Conservation (phyloP, 2,113 vertebrate species). For the Callospermophilus lateralis region DNA sequence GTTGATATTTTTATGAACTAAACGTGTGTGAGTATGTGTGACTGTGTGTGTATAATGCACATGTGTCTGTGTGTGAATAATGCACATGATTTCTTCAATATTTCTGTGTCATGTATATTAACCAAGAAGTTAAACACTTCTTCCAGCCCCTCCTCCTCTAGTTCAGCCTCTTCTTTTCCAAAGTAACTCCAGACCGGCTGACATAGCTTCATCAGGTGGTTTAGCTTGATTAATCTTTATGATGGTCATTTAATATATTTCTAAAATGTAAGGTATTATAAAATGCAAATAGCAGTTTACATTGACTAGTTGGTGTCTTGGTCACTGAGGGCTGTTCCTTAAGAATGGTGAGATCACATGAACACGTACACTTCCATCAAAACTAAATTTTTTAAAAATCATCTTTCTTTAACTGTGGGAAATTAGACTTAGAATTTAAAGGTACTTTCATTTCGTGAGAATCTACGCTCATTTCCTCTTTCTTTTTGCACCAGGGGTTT, state of each 20-base stretch:
- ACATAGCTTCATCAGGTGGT: background rate
- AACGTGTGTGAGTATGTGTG: background rate
- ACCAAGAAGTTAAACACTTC: background rate
- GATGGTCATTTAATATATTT: background rate
- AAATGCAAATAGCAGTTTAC: background rate
- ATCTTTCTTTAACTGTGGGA: background rate
- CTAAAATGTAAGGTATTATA: background rate
- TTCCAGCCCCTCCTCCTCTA: background rate
- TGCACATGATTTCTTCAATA: background rate
- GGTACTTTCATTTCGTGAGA: background rate
- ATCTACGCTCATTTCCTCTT: background rate
- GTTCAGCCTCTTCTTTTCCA: background rate
- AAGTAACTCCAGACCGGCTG: background rate
- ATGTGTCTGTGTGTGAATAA: background rate
- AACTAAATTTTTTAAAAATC: too few species aligned
- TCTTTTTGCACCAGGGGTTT: background rate
- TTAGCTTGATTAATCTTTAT: conserved; percentile 1
- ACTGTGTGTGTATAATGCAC: background rate
- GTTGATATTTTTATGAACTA: conserved; percentile 3
- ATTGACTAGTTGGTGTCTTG: background rate
- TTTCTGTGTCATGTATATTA: background rate
- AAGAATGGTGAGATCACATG: background rate
- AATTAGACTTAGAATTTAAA: conserved; percentile 34
- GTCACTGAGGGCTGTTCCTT: background rate
- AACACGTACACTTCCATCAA: background rate